phyloP scores from a whole-genome alignment of 2,888 invertebrate genomes.

The Phrixothrix hirtus region DNA sequence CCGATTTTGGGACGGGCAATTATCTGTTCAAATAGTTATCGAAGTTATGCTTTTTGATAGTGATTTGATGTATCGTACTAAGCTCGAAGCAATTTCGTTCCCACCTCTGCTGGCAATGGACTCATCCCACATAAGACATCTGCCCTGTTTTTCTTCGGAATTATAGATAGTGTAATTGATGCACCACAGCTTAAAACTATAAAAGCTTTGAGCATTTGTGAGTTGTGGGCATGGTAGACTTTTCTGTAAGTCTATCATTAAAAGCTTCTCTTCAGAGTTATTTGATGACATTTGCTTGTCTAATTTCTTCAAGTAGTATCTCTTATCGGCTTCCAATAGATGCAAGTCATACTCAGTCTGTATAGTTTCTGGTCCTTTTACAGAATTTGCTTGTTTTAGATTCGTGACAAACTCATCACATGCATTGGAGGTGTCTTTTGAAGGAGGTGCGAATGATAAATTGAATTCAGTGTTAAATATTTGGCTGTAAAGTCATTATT shows the following conservation, averaged over 20 bases:
- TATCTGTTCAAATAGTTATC: not conserved
- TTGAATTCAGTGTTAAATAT: too few species aligned
- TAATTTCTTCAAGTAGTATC: conserved; percentile 1
- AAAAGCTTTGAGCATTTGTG: conserved; percentile 17
- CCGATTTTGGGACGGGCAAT: too few species aligned
- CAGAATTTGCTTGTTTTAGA: too few species aligned
- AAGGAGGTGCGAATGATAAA: conserved; percentile 4
- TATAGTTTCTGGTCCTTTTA: not conserved
- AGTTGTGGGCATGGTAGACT: conserved; percentile 10
- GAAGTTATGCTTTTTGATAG: conserved; percentile 1
- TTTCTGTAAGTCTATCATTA: too few species aligned
- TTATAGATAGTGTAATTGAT: conserved; percentile 7
- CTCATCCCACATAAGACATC: conserved; percentile 14
- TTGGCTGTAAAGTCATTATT: too few species aligned
- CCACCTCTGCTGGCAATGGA: conserved; percentile 6
- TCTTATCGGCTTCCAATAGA: not conserved
- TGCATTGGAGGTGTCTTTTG: too few species aligned
- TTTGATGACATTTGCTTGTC: conserved; percentile 7
- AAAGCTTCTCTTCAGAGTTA: conserved; percentile 1
- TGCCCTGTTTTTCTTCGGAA: conserved; percentile 4
- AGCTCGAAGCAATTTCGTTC: conserved; percentile 16
- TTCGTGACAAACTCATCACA: too few species aligned
- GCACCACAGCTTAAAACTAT: too few species aligned
- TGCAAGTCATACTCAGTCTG: conserved; percentile 5
- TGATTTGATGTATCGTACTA: conserved; percentile 2